Evolutionary conservation across 2,888 invertebrate species (phyloP), one percentile per base, ranked within the genome.

Genomic region (Scelioninae gen. 1): DNA sequence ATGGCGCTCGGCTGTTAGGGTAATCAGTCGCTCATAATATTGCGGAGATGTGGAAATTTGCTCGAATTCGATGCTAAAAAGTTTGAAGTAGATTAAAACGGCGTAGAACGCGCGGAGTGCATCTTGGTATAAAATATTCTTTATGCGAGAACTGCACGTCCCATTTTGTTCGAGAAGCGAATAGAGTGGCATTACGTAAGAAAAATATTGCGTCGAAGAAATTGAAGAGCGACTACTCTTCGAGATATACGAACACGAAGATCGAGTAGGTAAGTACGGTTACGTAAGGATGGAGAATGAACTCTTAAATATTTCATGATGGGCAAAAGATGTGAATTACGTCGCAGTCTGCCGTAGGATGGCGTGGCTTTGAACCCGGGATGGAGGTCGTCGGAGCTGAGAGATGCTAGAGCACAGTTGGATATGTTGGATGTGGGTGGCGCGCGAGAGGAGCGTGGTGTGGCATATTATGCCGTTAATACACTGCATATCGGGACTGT

Each of bases 401-500:
- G 65, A 56, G 77, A 66, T 78, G 84, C 78, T 84, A 85, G 85
- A 86, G 85, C 81, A 69, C 58, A 83, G 84, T 69, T 82, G 86
- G 86, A 88, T 89, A 88, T 84, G 87, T 86, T 88, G 87, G 85
- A 87, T 88, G 85, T 85, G 84, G 86, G 74, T 84, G 86, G 86
- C 16, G 49, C 34, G 38, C 56, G 23, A 43, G 86, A 81, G 77
- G 86, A 88, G 85, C 88, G 86, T 89, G 91, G 89, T 87, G 88
- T 78, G 86, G 90, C 88, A 90, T 90, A 90, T 91, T 89, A 90
- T 87, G 88, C 87, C 87, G 88, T 90, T 91, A 90, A 91, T 90
- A 90, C 88, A 89, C 86, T 87, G 90, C 89, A 88, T 90, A 90
- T 90, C 89, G 88, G 88, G 86, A 87, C 81, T n/a, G n/a, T n/a